Percentiles rank a stretch among this genome's conserved stretches.
Conservation (phyloP, 2,888 invertebrate genomes). For the Phaedon cochleariae region DNA sequence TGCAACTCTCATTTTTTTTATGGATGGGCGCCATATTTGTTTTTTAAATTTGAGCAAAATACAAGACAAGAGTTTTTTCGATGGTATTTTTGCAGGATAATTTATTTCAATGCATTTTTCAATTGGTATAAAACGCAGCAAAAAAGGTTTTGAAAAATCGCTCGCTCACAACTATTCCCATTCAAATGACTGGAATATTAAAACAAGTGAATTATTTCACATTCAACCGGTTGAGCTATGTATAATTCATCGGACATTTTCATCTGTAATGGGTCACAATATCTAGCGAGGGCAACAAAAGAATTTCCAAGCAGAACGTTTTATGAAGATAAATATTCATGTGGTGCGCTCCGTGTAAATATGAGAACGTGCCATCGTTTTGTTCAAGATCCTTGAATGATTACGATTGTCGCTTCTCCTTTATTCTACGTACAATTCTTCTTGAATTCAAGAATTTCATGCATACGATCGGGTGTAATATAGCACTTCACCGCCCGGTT, state of each 20-base stretch:
- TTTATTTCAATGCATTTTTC: too few relatives aligned
- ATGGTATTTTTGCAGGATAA: too few relatives aligned
- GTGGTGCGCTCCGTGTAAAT: neutral
- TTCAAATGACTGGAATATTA: conserved; percentile 13
- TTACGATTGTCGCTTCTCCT: neutral
- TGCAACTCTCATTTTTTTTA: too few relatives aligned
- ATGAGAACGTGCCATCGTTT: neutral
- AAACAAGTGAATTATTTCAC: conserved; percentile 17
- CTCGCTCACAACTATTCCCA: conserved; percentile 1
- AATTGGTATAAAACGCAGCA: too few relatives aligned
- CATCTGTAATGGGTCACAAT: conserved; percentile 17
- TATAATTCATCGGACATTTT: conserved; percentile 20
- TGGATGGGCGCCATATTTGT: too few relatives aligned
- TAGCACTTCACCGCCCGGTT: too few relatives aligned
- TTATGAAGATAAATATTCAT: conserved; percentile 12
- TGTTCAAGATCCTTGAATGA: neutral
- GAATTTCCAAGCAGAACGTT: conserved; percentile 10
- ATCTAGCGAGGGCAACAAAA: conserved; percentile 9
- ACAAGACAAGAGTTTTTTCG: too few relatives aligned
- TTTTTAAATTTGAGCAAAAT: too few relatives aligned
- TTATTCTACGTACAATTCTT: too few relatives aligned
- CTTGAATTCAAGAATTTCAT: too few relatives aligned
- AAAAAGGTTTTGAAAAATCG: too few relatives aligned
- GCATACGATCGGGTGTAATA: too few relatives aligned
- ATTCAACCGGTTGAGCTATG: conserved; percentile 16